Evolutionary conservation across 2,113 vertebrate genomes (phyloP), one percentile per base, ranked within the genome.

Genomic region (Pelvicachromis taeniatus): DNA sequence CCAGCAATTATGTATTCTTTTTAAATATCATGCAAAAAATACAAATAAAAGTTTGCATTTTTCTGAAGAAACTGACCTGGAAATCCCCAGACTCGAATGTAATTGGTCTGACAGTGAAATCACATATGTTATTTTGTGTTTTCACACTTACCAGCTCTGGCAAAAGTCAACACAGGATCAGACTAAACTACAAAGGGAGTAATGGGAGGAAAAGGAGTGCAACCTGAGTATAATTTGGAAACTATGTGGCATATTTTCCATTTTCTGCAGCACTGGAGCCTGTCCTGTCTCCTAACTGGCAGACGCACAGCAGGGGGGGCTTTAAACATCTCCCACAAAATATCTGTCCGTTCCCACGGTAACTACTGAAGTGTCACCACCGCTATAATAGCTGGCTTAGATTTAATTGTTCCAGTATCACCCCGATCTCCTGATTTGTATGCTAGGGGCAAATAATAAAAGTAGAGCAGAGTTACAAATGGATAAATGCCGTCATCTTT

Each of bases 161-260:
- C 77, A 77, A 89, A 92, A 90, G 87, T 85, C 90, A 92, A 85
- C 87, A 85, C 17, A 12, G 80, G 29, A 91, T 91, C 85, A 87
- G 82, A 89, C 90, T 89, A 58, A 91, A 91, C 86, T 84, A 61
- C 78, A 75, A 55, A 88, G 85, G 85, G 86, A 88, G 87, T 68
- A 38, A 85, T 80, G 65, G 91, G 85, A 86, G 80, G 85, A 87
- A 75, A 75, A 86, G 61, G 84, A 87, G 89, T 2, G 80, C 77
- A 75, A 89, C 77, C 84, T 73, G 90, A 91, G 87, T 61, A 92
- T 92, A 87, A 93, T 95, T 94, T 95, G 93, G 94, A 95, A 96
- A 95, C 87, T 94, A 95, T 92, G 93, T 91, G 91, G 92, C 90
- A 90, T 91, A 93, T 94, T 95, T 95, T 95, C 95, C 94, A 91